Evolutionary conservation across 92 coral and sea anemone genomes (phyloP).

Genomic region (Palythoa grandiflora): DNA sequence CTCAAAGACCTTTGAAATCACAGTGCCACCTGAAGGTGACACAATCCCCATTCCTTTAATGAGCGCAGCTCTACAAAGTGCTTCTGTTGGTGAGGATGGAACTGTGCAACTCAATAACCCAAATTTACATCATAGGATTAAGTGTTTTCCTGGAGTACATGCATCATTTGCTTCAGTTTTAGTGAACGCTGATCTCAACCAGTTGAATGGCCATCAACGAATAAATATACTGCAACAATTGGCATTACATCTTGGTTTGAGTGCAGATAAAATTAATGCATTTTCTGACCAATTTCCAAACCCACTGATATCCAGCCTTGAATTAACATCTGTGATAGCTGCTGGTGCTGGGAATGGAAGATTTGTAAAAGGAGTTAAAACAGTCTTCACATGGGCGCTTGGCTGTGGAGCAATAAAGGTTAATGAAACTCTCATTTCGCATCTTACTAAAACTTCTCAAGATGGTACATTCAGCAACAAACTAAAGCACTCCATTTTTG

Average conservation of each 20-base stretch:
- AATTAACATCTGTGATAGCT: constrained; percentile 73
- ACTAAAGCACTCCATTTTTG: constrained; percentile 80
- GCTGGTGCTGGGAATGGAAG: constrained; percentile 95
- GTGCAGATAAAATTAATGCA: constrained; percentile 56
- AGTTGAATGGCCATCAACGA: constrained; percentile 79
- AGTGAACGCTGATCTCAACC: constrained; percentile 63
- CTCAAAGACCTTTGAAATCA: constrained; percentile 75
- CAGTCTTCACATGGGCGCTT: constrained; percentile 82
- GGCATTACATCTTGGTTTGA: constrained; percentile 69
- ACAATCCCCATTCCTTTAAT: constrained; percentile 18
- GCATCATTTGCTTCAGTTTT: constrained; percentile 73
- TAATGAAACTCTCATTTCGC: constrained; percentile 59
- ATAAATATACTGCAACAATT: constrained; percentile 53
- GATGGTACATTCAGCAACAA: constrained; percentile 75
- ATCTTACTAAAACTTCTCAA: constrained; percentile 72
- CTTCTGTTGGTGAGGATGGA: constrained; percentile 35
- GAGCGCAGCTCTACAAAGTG: constrained; percentile 51
- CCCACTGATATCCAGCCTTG: constrained; percentile 78
- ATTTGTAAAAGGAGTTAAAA: constrained; percentile 75
- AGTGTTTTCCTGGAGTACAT: constrained; percentile 79
- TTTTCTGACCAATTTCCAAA: constrained; percentile 71
- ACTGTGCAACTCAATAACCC: constrained; percentile 37
- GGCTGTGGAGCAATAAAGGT: constrained; percentile 91
- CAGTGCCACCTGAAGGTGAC: constrained; percentile 60
- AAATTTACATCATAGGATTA: constrained; percentile 29